Base-by-base conservation (phyloP, 2,888 invertebrate species). In the Tachina grossa region DNA sequence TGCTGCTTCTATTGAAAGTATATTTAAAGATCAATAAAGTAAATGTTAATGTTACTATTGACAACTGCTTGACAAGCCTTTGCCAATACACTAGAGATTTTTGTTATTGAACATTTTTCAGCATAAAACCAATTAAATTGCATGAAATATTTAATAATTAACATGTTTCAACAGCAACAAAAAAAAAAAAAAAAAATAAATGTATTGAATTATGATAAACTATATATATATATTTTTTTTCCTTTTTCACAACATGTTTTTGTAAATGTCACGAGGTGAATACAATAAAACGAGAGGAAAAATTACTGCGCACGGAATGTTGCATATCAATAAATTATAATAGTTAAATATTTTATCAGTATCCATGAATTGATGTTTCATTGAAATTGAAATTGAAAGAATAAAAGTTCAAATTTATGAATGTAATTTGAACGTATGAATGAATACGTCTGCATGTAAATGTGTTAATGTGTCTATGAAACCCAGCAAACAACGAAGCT, bases 11-110 rank as follows among this genome's bases (percentile, higher is more conserved):
- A 4, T 16, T 66, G 13, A 19, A 66, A 43, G 51, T 74, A 14
- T 39, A 43, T 19, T 55, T 45, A 59, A 69, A 41, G n/a, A 19
- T 77, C 66, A 69, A 71, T 49, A 47, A 47, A 41, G 13, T 59
- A 66, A 83, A 83, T 77, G 66, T 80, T 80, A 77, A 74, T 81
- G 59, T 59, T 57, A 57, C 72, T 49, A 83, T 47, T 83, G 83
- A 81, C 86, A 86, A 83, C 85, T 71, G 71, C 72, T 55, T 79
- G 79, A 76, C 61, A 83, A 65, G 45, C 71, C 53, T 66, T 59
- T 79, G 75, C 13, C 74, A 61, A 76, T 76, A 69, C 69, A 2
- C 69, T 8, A 43, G 69, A 45, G 76, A 82, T 49, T 63, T 57
- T 63, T 53, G 22, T 39, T 45, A 51, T 49, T 49, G 22, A 71